A percentile compares a stretch with the other conserved stretches of the same genome.
phyloP scores from a whole-genome alignment of 2,113 vertebrate species.

The Xenopus borealis region DNA sequence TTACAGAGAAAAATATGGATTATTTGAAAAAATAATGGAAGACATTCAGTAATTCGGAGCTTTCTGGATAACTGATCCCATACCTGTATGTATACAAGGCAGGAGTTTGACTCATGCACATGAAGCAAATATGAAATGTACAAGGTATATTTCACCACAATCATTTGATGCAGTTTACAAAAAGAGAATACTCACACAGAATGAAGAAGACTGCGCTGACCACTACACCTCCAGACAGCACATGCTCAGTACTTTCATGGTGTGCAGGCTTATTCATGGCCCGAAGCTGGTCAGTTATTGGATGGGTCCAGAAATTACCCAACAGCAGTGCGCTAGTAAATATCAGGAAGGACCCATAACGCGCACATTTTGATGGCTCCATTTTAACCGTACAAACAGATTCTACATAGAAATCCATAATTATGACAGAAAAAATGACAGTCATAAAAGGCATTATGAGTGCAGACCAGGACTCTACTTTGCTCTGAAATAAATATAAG shows the following conservation, averaged over 20 bases:
- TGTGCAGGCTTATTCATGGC: slow-evolving; percentile 75
- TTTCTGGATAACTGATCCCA: no score
- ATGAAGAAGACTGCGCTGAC: slow-evolving; percentile 95
- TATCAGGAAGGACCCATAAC: slow-evolving; percentile 79
- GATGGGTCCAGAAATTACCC: slow-evolving; percentile 94
- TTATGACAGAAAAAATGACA: slow-evolving; percentile 86
- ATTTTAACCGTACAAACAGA: slow-evolving; percentile 87
- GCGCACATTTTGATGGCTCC: slow-evolving; percentile 79
- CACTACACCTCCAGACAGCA: slow-evolving; percentile 92
- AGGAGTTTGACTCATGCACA: no score
- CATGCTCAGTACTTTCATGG: slow-evolving; percentile 85
- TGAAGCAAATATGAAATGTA: no score
- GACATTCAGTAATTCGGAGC: no score
- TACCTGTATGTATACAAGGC: no score
- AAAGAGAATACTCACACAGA: slow-evolving; percentile 73
- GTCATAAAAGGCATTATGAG: slow-evolving; percentile 84
- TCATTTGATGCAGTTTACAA: background rate
- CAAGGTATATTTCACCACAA: no score
- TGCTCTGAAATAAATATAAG: slow-evolving; percentile 75
- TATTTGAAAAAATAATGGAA: no score
- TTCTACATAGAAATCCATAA: slow-evolving; percentile 97
- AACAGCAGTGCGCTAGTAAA: slow-evolving; percentile 84
- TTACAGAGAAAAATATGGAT: no score
- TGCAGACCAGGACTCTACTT: slow-evolving; percentile 90
- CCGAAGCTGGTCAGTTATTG: slow-evolving; percentile 87